phyloP scores from a whole-genome alignment of 2,113 vertebrate species.

The Otocyon megalotis region DNA sequence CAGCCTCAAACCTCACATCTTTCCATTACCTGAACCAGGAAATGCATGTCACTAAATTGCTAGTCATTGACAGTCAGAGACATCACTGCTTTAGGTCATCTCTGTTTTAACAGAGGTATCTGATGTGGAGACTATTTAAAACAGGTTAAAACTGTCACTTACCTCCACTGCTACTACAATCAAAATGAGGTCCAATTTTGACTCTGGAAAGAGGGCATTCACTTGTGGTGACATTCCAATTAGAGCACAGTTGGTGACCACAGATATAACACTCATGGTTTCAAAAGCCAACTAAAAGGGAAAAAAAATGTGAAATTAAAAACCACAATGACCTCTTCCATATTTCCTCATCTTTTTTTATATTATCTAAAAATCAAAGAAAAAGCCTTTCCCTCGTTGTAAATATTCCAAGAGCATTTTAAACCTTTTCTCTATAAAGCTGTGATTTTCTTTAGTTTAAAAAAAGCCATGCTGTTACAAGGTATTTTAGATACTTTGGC shows the following conservation, averaged over 20 bases:
- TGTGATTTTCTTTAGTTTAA: background rate
- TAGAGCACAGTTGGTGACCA: conserved; percentile 97
- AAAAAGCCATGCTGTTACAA: background rate
- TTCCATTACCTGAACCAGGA: background rate
- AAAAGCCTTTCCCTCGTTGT: background rate
- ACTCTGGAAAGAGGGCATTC: conserved; percentile 91
- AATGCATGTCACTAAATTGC: background rate
- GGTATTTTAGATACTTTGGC: background rate
- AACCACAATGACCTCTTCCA: background rate
- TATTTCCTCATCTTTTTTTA: background rate
- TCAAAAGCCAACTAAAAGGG: conserved; percentile 96
- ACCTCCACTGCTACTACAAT: conserved; percentile 94
- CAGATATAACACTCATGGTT: conserved; percentile 96
- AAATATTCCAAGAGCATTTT: background rate
- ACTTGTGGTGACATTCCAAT: conserved; percentile 98
- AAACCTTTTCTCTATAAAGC: background rate
- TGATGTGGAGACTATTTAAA: background rate
- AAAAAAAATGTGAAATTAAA: background rate
- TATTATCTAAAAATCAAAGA: background rate
- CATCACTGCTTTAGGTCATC: background rate
- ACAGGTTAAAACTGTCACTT: conserved; percentile 58
- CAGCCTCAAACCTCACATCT: background rate
- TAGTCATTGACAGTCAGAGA: background rate
- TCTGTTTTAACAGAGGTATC: background rate
- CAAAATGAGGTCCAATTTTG: conserved; percentile 92